Base-by-base conservation (phyloP, 2,888 invertebrate species). In the Pomacea canaliculata region DNA sequence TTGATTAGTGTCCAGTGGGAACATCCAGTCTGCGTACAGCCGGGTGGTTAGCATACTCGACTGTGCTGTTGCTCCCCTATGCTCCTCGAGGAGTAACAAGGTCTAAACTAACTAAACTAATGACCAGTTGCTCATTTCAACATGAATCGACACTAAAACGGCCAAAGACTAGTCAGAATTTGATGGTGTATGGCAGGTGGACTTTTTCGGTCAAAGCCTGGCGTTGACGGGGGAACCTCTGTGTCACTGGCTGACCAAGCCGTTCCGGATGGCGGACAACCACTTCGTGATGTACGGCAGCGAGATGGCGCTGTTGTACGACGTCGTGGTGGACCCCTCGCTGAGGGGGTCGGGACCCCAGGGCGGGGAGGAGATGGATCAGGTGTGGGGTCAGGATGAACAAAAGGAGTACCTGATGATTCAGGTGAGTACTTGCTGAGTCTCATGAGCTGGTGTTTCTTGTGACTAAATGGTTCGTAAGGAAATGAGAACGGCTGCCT, bases 251-350 rank as follows among this genome's bases (percentile, higher is more conserved):
- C 62, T 74, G 48, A 9, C 4, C 16, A 48, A 49, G 13, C 68
- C 69, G 13, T n/a, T 23, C n/a, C 19, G 46, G n/a, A 60, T 59
- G 69, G 73, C 73, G 19, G 62, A 69, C 48, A 27, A 37, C 51
- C 74, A n/a, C 49, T 69, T 74, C 27, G 23, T 63, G 19, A 27
- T 62, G 23, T 74, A 74, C 69, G 49, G 13, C 69, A 59, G 62
- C 74, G 62, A 69, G 60, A 69, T 74, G 74, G 74, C 74, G 48
- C 74, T 74, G 69, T 68, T 74, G 12, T 63, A 69, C 68, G 74
- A 74, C 69, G 74, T 74, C 60, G 62, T 62, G 37, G 62, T 74
- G 48, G 69, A 74, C 49, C 74, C 74, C 23, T 13, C 49, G 9
- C 16, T 48, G 23, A 59, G 46, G 1, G 60, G 13, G 10, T 7